These are phyloP conservation scores for Halocynthia aurantium DNA, from an alignment of 23 tunicate genomes.

Conservation along the genomic window DNA sequence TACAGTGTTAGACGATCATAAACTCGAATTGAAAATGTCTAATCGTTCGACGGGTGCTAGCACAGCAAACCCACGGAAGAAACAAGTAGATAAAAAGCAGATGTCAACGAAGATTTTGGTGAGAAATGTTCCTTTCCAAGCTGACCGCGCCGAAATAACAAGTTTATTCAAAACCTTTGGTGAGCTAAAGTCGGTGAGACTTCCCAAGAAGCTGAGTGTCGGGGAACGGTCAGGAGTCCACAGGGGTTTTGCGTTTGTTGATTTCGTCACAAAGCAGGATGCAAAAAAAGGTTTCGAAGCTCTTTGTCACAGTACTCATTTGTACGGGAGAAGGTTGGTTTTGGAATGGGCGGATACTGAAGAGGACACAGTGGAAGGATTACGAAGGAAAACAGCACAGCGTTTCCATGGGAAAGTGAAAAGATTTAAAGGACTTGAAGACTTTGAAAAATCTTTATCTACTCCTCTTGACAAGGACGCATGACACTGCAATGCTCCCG, in stretches of 20 bases:
- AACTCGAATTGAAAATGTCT: conserved; percentile 68
- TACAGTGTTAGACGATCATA: conserved; percentile 68
- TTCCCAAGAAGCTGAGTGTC: conserved; percentile 59
- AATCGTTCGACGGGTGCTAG: conserved; percentile 10
- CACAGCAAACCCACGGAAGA: conserved; percentile 18
- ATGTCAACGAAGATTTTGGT: conserved; percentile 70
- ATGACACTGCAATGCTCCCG: too few species aligned
- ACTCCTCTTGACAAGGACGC: background rate
- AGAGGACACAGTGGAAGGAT: conserved; percentile 33
- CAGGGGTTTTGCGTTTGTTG: conserved; percentile 96
- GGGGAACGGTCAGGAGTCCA: conserved; percentile 59
- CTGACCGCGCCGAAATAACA: conserved; percentile 55
- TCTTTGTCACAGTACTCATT: conserved; percentile 82
- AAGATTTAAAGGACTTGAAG: conserved; percentile 11
- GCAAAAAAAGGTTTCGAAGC: conserved; percentile 93
- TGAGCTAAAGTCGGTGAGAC: conserved; percentile 73
- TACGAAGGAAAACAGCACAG: conserved; percentile 51
- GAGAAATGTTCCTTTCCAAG: conserved; percentile 93
- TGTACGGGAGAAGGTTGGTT: conserved; percentile 96
- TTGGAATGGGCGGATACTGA: conserved; percentile 97
- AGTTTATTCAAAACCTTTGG: conserved; percentile 89
- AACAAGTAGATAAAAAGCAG: conserved; percentile 47
- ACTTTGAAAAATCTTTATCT: conserved; percentile 17
- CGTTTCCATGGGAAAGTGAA: conserved; percentile 28
- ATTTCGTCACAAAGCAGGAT: conserved; percentile 64